Evolutionary conservation across 2,888 invertebrate genomes (phyloP).

Genomic region (Pegoplata infirma): DNA sequence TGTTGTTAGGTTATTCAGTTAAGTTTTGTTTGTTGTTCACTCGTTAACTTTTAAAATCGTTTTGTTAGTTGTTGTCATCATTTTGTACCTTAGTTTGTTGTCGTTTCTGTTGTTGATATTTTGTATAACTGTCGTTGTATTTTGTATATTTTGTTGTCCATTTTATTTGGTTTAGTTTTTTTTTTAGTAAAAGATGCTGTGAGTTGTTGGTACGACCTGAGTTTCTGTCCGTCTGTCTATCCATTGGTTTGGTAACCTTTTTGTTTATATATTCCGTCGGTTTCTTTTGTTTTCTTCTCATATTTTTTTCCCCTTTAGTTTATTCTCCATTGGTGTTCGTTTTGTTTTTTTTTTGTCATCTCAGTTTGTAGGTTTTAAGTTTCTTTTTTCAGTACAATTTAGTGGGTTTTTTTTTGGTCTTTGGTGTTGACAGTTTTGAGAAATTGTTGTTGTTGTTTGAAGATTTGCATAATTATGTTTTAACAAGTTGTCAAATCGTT

Average conservation of each 20-base stretch:
- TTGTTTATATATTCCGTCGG: constrained; percentile 38
- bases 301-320: constrained; percentile 9
- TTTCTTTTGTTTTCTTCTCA: constrained; percentile 35
- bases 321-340: constrained; percentile 64
- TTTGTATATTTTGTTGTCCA: not conserved
- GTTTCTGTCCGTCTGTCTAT: constrained; percentile 43
- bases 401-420: constrained; percentile 16
- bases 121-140: constrained; percentile 27
- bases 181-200: constrained; percentile 27
- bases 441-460: constrained; percentile 37
- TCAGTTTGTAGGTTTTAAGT: constrained; percentile 39
- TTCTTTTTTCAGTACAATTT: constrained; percentile 22
- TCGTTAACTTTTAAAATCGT: constrained; percentile 56
- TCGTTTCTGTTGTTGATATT: constrained; percentile 13
- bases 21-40: constrained; percentile 35
- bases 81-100: constrained; percentile 46
- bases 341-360: constrained; percentile 39
- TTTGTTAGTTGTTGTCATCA: constrained; percentile 56
- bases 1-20: too few species aligned
- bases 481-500: constrained; percentile 59
- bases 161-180: constrained; percentile 6
- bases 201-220: constrained; percentile 31
- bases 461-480: constrained; percentile 59
- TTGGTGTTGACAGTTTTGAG: constrained; percentile 58
- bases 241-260: constrained; percentile 27